A percentile compares a stretch with the other conserved stretches of the same genome.
phyloP scores from a whole-genome alignment of 2,888 invertebrate genomes.

The Thelaira solivaga region DNA sequence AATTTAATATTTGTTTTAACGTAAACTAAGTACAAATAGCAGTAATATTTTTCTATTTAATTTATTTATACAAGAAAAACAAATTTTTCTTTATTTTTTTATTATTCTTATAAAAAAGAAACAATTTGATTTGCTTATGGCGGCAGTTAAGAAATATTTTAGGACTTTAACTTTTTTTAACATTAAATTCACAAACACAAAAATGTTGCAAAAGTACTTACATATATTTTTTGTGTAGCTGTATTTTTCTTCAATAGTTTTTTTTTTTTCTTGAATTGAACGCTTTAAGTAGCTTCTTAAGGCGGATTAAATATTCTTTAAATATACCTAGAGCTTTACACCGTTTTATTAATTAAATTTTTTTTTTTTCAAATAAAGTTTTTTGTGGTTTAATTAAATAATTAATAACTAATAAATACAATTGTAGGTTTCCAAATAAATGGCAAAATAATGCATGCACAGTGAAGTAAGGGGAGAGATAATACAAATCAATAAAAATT shows the following conservation, averaged over 20 bases:
- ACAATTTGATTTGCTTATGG: conserved; percentile 8
- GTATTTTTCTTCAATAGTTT: conserved; percentile 8
- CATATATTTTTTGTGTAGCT: no score
- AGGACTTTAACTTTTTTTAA: conserved; percentile 27
- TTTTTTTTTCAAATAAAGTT: neutral
- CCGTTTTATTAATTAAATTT: neutral
- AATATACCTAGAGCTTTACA: neutral
- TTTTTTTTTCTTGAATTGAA: neutral
- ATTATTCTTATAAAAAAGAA: neutral
- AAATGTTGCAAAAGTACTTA: neutral
- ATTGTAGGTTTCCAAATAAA: neutral
- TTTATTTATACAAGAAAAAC: conserved; percentile 15
- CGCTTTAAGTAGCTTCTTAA: conserved; percentile 33
- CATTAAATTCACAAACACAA: conserved; percentile 25
- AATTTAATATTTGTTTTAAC: conserved; percentile 31
- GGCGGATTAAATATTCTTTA: neutral
- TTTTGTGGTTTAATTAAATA: no score
- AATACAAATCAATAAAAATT: neutral
- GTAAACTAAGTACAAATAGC: conserved; percentile 44
- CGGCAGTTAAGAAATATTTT: conserved; percentile 36
- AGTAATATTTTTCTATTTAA: conserved; percentile 39
- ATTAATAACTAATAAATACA: no score
- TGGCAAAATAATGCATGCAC: neutral
- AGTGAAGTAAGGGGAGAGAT: conserved; percentile 1
- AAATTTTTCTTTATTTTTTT: conserved; percentile 8